These are phyloP conservation scores for Clarias gariepinus DNA, from an alignment of 2,113 vertebrate species.

Conservation along the genomic window DNA sequence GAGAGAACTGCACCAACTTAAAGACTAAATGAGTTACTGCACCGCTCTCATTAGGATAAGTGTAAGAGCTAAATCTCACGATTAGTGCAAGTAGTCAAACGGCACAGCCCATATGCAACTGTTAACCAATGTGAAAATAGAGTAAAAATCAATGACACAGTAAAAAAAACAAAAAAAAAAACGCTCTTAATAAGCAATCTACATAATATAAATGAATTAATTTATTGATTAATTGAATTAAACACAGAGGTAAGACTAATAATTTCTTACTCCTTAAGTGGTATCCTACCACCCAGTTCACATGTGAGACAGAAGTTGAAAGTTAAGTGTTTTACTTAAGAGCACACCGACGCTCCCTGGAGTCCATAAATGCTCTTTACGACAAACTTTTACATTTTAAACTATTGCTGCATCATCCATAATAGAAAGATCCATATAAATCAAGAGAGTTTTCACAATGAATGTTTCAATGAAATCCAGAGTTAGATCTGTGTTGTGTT, in stretches of 20 bases:
- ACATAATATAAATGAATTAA: not conserved
- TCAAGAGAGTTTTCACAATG: not conserved
- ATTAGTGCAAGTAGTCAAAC: not conserved
- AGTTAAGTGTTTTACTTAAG: not conserved
- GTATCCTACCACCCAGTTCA: not conserved
- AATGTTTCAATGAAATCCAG: not conserved
- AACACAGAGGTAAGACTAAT: not conserved
- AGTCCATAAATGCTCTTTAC: not conserved
- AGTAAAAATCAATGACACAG: not conserved
- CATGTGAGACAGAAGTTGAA: not conserved
- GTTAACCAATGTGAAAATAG: not conserved
- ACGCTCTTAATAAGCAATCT: not conserved
- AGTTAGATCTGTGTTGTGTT: constrained; percentile 8
- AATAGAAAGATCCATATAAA: not conserved
- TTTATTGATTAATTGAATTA: no score
- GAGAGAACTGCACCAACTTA: not conserved
- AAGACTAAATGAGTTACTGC: not conserved
- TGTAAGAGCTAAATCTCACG: not conserved
- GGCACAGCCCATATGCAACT: not conserved
- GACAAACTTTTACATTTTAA: not conserved
- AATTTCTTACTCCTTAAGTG: not conserved
- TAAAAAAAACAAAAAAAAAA: not conserved
- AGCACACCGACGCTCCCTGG: not conserved
- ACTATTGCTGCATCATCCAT: not conserved
- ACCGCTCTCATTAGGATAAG: not conserved